Evolutionary conservation across 2,113 vertebrate genomes (phyloP).

Genomic region (Cavia porcellus): DNA sequence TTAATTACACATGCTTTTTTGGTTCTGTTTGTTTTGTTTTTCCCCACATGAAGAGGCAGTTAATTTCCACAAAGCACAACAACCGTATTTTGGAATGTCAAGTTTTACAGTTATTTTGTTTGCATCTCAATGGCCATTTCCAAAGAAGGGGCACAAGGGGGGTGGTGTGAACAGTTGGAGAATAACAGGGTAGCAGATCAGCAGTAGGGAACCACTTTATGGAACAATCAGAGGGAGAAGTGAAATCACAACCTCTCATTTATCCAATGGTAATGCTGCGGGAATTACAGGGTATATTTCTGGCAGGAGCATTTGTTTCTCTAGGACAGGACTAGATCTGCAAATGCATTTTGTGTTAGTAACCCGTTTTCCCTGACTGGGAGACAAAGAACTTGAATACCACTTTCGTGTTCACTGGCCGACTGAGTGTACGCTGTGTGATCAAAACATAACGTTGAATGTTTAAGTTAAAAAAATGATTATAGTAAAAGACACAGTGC

Average conservation of each 20-base stretch:
- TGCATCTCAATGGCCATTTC: slow-evolving; percentile 70
- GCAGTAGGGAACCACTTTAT: slow-evolving; percentile 55
- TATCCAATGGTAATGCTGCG: slow-evolving; percentile 52
- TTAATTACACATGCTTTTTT: slow-evolving; percentile 56
- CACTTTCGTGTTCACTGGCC: not conserved
- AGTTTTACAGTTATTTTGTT: slow-evolving; percentile 66
- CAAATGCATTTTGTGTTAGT: slow-evolving; percentile 66
- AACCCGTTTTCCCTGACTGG: not conserved
- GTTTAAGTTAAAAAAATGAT: not conserved
- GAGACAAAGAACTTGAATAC: slow-evolving; percentile 5
- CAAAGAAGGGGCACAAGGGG: slow-evolving; percentile 57
- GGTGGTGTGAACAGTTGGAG: slow-evolving; percentile 56
- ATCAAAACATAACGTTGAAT: not conserved
- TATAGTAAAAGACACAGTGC: not conserved
- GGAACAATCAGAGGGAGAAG: slow-evolving; percentile 63
- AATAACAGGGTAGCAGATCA: slow-evolving; percentile 73
- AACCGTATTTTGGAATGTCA: slow-evolving; percentile 56
- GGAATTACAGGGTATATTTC: slow-evolving; percentile 76
- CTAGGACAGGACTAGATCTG: slow-evolving; percentile 54
- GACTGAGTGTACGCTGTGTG: not conserved
- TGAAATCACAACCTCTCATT: slow-evolving; percentile 80
- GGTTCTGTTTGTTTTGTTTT: slow-evolving; percentile 63
- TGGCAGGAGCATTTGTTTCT: slow-evolving; percentile 72
- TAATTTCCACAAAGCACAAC: slow-evolving; percentile 61
- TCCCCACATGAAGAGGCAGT: not conserved